A percentile compares a stretch with the other conserved stretches of the same genome.
Conservation (phyloP, 1,140 invertebrate species). For the Hycleus phaleratus region DNA sequence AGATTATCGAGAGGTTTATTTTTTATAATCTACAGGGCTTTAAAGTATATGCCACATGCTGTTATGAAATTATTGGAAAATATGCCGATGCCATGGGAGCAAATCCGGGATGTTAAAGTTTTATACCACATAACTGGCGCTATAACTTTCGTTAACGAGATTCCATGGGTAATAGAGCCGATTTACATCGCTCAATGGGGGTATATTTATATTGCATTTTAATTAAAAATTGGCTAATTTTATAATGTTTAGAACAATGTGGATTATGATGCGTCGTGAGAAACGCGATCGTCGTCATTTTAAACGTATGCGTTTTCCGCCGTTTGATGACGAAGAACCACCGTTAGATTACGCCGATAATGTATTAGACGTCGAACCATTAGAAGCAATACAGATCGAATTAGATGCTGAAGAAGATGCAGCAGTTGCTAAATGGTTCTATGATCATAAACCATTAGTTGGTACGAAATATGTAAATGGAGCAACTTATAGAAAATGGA, state of each 20-base stretch:
- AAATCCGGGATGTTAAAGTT: slow-evolving; percentile 96
- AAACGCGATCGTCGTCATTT: slow-evolving; percentile 98
- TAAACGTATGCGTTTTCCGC: slow-evolving; percentile 98
- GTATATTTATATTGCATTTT: slow-evolving; percentile 43
- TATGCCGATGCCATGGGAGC: slow-evolving; percentile 99
- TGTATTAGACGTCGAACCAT: slow-evolving; percentile 95
- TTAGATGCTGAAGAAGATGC: slow-evolving; percentile 94
- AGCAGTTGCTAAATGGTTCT: slow-evolving; percentile 91
- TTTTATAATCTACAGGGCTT: slow-evolving; percentile 52
- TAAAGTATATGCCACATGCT: slow-evolving; percentile 99
- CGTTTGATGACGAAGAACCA: slow-evolving; percentile 99
- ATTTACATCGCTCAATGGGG: slow-evolving; percentile 99
- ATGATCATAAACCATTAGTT: slow-evolving; percentile 94
- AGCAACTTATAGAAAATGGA: slow-evolving; percentile 93
- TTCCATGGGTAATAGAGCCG: slow-evolving; percentile 99
- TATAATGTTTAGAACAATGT: slow-evolving; percentile 68
- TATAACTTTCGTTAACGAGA: slow-evolving; percentile 99
- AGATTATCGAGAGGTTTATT: neutral
- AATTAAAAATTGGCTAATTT: too few species aligned
- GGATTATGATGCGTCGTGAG: slow-evolving; percentile 99
- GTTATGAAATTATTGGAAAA: slow-evolving; percentile 98
- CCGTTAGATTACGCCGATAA: slow-evolving; percentile 99
- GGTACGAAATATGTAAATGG: slow-evolving; percentile 95
- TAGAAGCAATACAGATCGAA: slow-evolving; percentile 99
- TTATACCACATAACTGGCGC: slow-evolving; percentile 97